Evolutionary conservation across 2,113 vertebrate species (phyloP).

Genomic region (Panurus biarmicus): DNA sequence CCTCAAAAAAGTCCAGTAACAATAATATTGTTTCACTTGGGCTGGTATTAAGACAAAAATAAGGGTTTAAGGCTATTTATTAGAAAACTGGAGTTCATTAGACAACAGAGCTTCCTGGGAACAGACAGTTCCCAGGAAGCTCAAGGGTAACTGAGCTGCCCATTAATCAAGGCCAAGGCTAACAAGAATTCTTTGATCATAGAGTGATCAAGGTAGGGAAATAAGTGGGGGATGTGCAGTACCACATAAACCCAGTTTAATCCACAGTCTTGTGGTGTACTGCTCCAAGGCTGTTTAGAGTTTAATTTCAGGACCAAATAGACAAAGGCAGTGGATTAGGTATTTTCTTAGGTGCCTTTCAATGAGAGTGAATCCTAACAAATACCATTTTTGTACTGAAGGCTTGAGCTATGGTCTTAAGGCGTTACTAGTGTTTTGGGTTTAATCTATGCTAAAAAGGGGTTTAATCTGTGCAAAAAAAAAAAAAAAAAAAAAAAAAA

Average conservation of each 20-base stretch:
- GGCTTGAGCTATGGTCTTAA: background rate
- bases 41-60: background rate
- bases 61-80: background rate
- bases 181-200: background rate
- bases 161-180: background rate
- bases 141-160: background rate
- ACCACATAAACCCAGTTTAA: background rate
- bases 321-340: background rate
- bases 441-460: background rate
- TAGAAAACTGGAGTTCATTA: background rate
- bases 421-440: background rate
- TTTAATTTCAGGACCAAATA: background rate
- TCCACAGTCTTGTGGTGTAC: background rate
- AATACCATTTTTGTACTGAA: background rate
- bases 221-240: background rate
- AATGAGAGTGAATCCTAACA: background rate
- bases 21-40: background rate
- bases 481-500: background rate
- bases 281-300: background rate
- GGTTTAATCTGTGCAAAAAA: background rate
- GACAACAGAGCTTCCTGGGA: background rate
- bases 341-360: background rate
- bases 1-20: background rate
- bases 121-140: background rate
- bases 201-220: background rate